Conservation (phyloP, 2,797 vertebrate genomes). For the Acanthurus lineatus region DNA sequence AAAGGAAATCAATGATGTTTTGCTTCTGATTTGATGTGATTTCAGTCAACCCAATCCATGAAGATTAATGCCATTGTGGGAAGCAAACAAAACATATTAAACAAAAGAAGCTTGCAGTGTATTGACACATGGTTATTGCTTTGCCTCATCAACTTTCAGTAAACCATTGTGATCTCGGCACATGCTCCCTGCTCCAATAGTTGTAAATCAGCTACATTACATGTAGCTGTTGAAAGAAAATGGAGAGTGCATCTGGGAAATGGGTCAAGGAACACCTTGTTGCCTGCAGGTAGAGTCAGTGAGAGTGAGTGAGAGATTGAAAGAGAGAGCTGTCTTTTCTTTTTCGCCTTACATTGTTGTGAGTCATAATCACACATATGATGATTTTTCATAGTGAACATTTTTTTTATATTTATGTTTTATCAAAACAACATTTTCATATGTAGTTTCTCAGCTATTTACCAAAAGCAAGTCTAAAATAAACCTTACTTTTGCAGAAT, state of each 20-base stretch:
- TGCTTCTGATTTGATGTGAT: slow-evolving; percentile 49
- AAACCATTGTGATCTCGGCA: slow-evolving; percentile 48
- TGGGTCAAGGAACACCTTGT: slow-evolving; percentile 47
- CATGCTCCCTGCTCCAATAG: slow-evolving; percentile 43
- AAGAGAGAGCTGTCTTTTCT: slow-evolving; percentile 1
- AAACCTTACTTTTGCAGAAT: slow-evolving; percentile 2
- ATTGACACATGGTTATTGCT: slow-evolving; percentile 48
- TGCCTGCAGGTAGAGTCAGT: slow-evolving; percentile 43
- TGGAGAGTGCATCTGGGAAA: slow-evolving; percentile 45
- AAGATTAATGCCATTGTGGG: slow-evolving; percentile 45
- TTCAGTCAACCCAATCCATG: slow-evolving; percentile 43
- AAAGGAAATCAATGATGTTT: slow-evolving; percentile 62
- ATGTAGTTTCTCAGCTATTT: not conserved
- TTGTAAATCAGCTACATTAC: slow-evolving; percentile 51
- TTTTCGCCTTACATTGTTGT: not conserved
- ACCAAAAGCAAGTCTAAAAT: not conserved
- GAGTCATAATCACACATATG: too few species aligned
- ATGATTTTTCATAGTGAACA: too few species aligned
- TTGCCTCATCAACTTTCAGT: slow-evolving; percentile 53
- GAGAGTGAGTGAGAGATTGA: slow-evolving; percentile 4
- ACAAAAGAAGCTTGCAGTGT: slow-evolving; percentile 42
- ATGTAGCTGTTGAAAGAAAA: not conserved
- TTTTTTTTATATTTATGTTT: not conserved
- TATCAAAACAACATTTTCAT: not conserved
- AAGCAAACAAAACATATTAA: slow-evolving; percentile 49